Evolutionary conservation across 64 coral and sea anemone species (phyloP).

Genomic region (Montipora foliosa): DNA sequence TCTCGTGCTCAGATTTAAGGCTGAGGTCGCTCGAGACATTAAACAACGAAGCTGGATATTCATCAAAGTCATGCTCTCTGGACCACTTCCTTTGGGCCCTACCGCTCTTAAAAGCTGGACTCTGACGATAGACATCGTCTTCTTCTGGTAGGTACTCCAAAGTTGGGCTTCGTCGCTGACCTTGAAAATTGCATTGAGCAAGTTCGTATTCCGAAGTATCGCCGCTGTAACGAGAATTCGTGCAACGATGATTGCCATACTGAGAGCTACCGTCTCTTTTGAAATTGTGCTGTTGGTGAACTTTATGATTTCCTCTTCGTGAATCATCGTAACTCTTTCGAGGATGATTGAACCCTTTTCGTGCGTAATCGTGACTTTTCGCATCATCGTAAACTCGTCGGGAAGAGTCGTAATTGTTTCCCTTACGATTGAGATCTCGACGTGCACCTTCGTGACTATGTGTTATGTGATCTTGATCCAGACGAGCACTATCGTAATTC

Average conservation of each 20-base stretch:
- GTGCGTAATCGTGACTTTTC: not conserved
- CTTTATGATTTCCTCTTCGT: not conserved
- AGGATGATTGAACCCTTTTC: not conserved
- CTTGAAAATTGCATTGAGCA: not conserved
- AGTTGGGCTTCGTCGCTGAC: not conserved
- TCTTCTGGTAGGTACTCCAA: not conserved
- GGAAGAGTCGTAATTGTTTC: not conserved
- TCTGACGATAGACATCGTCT: not conserved
- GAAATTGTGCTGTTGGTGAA: not conserved
- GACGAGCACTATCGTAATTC: not conserved
- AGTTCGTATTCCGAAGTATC: constrained; percentile 24
- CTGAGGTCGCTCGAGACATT: not conserved
- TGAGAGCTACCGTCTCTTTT: not conserved
- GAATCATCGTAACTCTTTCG: not conserved
- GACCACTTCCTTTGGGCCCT: not conserved
- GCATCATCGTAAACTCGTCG: not conserved
- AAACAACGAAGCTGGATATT: constrained; percentile 23
- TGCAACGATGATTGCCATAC: not conserved
- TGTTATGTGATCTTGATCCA: not conserved
- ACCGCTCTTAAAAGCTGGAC: not conserved
- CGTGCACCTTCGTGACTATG: not conserved
- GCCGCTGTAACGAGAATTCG: not conserved
- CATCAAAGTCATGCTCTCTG: constrained; percentile 17
- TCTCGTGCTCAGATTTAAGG: constrained; percentile 7
- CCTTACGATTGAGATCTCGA: not conserved